These are phyloP conservation scores for Tillus elongatus DNA, from an alignment of 2,888 invertebrate genomes.

Conservation along the genomic window DNA sequence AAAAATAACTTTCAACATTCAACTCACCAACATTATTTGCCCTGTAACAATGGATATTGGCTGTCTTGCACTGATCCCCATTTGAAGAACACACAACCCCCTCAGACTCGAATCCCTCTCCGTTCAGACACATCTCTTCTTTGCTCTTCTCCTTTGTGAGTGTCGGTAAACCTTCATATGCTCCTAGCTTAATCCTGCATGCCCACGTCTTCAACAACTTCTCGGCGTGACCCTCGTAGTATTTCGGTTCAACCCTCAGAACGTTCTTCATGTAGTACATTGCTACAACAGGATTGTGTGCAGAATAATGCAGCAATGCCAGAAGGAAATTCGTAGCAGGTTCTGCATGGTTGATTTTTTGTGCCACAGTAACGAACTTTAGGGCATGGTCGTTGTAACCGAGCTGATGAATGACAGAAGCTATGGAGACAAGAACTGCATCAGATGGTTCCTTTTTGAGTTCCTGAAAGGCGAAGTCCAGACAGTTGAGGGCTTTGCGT, in stretches of 20 bases:
- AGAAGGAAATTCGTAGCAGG: constrained; percentile 64
- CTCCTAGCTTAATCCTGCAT: constrained; percentile 41
- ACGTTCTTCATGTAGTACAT: constrained; percentile 54
- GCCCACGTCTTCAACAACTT: constrained; percentile 47
- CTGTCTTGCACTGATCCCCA: constrained; percentile 37
- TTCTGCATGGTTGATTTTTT: constrained; percentile 54
- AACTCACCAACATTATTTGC: constrained; percentile 24
- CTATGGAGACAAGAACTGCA: constrained; percentile 59
- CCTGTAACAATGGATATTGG: constrained; percentile 35
- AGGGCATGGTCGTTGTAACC: constrained; percentile 58
- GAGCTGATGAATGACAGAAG: constrained; percentile 58
- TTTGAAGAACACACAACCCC: constrained; percentile 37
- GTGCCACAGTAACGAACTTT: constrained; percentile 52
- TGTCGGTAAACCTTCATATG: constrained; percentile 25
- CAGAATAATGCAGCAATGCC: constrained; percentile 54
- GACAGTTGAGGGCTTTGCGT: constrained; percentile 60
- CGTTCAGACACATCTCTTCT: constrained; percentile 30
- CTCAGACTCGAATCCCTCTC: constrained; percentile 29
- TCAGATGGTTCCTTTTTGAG: constrained; percentile 54
- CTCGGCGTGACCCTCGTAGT: constrained; percentile 45
- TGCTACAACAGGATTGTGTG: constrained; percentile 53
- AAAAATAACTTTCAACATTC: no score
- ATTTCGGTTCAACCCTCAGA: constrained; percentile 46
- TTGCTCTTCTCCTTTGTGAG: constrained; percentile 21
- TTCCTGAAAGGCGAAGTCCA: constrained; percentile 52